These are phyloP conservation scores for Pangasius mekongensis DNA, from an alignment of 2,797 vertebrate species.

Conservation along the genomic window DNA sequence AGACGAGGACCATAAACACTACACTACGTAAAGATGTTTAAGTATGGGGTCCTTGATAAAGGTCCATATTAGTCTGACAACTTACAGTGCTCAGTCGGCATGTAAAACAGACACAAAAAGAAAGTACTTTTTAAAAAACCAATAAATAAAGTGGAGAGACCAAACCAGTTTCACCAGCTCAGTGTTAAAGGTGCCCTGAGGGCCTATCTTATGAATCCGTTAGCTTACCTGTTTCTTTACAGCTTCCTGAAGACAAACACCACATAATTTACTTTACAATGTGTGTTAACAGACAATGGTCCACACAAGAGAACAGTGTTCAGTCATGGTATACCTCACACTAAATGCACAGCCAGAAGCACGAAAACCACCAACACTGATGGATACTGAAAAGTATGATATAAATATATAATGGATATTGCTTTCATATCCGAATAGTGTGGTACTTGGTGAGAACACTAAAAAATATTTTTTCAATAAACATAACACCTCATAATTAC, in stretches of 20 bases:
- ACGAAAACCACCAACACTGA: background rate
- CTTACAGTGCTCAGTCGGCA: background rate
- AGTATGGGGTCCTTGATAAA: background rate
- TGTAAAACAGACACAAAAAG: background rate
- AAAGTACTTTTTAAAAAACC: background rate
- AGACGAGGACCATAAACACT: background rate
- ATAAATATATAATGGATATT: background rate
- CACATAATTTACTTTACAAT: background rate
- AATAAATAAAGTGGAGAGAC: background rate
- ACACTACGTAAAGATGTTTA: background rate
- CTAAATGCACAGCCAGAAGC: background rate
- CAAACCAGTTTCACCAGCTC: slow-evolving; percentile 39
- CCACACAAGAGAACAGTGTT: background rate
- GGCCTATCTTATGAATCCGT: background rate
- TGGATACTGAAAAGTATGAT: background rate
- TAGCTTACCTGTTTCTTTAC: slow-evolving; percentile 8
- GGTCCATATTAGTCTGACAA: no score
- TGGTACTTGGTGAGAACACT: background rate
- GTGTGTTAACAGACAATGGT: background rate
- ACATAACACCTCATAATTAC: background rate
- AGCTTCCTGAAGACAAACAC: slow-evolving; percentile 10
- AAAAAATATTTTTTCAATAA: background rate
- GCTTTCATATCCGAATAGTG: background rate
- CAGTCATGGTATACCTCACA: background rate
- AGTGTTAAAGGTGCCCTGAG: slow-evolving; percentile 6